Evolutionary conservation across 2,797 vertebrate genomes (phyloP).

Genomic region (Cuniculus paca): DNA sequence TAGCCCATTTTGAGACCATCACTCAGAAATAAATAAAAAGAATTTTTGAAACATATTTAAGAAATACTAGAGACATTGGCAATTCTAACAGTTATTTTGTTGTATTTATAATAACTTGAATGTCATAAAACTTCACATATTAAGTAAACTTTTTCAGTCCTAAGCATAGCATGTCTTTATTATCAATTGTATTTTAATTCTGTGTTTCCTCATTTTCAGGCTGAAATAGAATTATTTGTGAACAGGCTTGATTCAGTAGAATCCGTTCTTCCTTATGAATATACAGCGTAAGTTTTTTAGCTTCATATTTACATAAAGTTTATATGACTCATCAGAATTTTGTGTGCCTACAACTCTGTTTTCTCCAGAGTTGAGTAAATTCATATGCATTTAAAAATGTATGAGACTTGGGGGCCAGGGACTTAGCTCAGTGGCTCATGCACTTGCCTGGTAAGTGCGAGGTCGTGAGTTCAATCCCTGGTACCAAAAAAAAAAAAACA

Average conservation of each 20-base stretch:
- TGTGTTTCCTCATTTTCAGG: slow-evolving; percentile 88
- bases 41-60: slow-evolving; percentile 2
- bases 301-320: slow-evolving; percentile 34
- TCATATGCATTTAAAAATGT: background rate
- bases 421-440: too few relatives aligned
- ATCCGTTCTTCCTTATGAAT: slow-evolving; percentile 97
- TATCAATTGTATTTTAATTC: slow-evolving; percentile 65
- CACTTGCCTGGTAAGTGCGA: too few relatives aligned
- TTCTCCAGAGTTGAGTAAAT: background rate
- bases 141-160: slow-evolving; percentile 15
- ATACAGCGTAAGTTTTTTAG: slow-evolving; percentile 92
- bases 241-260: slow-evolving; percentile 97
- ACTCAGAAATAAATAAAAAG: background rate
- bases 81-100: slow-evolving; percentile 37
- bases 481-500: too few relatives aligned
- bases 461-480: too few relatives aligned
- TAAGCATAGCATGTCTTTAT: slow-evolving; percentile 18
- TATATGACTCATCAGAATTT: slow-evolving; percentile 35
- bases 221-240: slow-evolving; percentile 95
- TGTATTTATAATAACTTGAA: background rate
- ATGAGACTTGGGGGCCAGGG: too few relatives aligned
- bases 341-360: slow-evolving; percentile 55
- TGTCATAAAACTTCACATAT: slow-evolving; percentile 53
- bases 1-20: background rate
- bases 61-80: slow-evolving; percentile 41